Percentiles rank a stretch among this genome's conserved stretches.
Conservation (phyloP, 64 coral and sea anemone species). For the Acropora tenuis region DNA sequence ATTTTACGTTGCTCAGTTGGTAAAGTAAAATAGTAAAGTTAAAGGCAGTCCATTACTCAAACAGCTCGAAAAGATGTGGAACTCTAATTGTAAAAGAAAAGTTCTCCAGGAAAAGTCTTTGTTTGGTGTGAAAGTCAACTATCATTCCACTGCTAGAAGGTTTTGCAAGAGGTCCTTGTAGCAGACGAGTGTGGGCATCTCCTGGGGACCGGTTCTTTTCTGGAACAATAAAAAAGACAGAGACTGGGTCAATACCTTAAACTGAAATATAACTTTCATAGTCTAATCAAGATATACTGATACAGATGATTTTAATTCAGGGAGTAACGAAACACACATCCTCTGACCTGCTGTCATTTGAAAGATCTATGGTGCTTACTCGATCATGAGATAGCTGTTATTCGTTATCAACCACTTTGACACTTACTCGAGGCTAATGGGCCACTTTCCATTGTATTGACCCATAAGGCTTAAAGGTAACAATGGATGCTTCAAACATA, state of each 20-base stretch:
- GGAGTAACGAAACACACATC: neutral
- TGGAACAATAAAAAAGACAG: slow-evolving; percentile 43
- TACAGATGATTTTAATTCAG: neutral
- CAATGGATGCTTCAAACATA: too few species aligned
- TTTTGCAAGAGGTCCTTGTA: slow-evolving; percentile 90
- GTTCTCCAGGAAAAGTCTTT: neutral
- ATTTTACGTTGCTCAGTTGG: neutral
- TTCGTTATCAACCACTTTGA: too few species aligned
- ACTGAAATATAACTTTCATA: neutral
- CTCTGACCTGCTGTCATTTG: neutral
- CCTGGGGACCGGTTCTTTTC: slow-evolving; percentile 89
- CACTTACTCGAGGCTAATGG: too few species aligned
- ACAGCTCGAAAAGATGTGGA: neutral
- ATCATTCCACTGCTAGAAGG: slow-evolving; percentile 60
- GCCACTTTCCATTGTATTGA: too few species aligned
- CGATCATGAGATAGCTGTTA: too few species aligned
- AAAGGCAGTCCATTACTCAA: neutral
- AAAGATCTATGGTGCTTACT: neutral
- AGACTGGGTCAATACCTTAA: neutral
- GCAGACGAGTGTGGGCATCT: slow-evolving; percentile 67
- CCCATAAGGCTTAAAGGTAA: too few species aligned
- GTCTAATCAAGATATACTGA: neutral
- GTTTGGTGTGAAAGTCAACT: too few species aligned
- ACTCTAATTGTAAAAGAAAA: neutral
- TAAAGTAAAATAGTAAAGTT: neutral